A percentile compares a stretch with the other conserved stretches of the same genome.
phyloP scores from a whole-genome alignment of 1,140 invertebrate genomes.

The Brachionus asplanchnoidis region DNA sequence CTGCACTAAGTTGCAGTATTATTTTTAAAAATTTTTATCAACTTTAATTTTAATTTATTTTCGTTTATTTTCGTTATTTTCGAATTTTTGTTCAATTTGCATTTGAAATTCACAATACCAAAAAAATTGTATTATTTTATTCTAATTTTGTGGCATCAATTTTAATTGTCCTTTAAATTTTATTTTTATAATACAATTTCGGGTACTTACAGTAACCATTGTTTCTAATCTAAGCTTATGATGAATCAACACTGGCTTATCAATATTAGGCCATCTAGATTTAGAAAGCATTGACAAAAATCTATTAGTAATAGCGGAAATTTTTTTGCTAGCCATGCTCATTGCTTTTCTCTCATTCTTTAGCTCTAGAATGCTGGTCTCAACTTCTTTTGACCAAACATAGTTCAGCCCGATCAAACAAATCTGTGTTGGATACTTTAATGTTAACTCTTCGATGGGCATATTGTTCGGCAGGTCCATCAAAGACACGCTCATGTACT shows the following conservation, averaged over 20 bases:
- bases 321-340: slow-evolving; percentile 49
- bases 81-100: no score
- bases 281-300: slow-evolving; percentile 47
- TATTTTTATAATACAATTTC: no score
- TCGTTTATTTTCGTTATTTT: no score
- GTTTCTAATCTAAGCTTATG: slow-evolving; percentile 52
- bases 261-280: slow-evolving; percentile 48
- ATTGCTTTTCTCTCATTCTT: slow-evolving; percentile 55
- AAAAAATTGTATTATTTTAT: no score
- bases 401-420: slow-evolving; percentile 45
- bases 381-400: slow-evolving; percentile 56
- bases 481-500: slow-evolving; percentile 48
- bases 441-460: slow-evolving; percentile 52
- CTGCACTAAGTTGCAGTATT: no score
- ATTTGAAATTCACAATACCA: no score
- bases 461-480: slow-evolving; percentile 51
- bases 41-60: no score
- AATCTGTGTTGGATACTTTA: slow-evolving; percentile 47
- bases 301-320: slow-evolving; percentile 48
- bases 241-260: slow-evolving; percentile 52
- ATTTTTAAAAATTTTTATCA: no score
- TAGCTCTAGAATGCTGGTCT: slow-evolving; percentile 50
- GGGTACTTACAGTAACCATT: slow-evolving; percentile 50
- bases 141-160: no score
- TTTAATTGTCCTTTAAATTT: no score